Evolutionary conservation across 2,888 invertebrate species (phyloP).

Genomic region (Lottia scabra): DNA sequence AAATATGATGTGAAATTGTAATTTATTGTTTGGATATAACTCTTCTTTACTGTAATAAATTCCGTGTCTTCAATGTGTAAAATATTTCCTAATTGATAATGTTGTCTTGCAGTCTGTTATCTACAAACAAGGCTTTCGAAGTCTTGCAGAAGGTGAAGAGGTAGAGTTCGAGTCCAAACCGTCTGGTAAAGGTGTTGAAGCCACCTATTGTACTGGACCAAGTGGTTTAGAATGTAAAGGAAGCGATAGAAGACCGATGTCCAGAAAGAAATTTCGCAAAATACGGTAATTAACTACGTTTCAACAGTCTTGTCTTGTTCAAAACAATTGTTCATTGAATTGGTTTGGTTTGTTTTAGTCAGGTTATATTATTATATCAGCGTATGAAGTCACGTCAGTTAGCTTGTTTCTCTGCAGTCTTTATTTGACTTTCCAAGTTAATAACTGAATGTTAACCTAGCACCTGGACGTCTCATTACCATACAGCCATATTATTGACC

Average conservation of each 20-base stretch:
- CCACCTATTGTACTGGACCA: constrained; percentile 85
- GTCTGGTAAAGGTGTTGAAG: constrained; percentile 88
- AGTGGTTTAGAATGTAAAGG: constrained; percentile 84
- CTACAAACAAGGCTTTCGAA: constrained; percentile 90
- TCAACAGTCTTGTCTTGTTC: background rate
- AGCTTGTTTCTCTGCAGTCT: background rate
- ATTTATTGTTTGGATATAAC: too few species aligned
- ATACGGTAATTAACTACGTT: constrained; percentile 76
- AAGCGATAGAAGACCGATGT: constrained; percentile 83
- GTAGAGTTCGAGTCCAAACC: constrained; percentile 88
- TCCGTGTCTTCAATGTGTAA: background rate
- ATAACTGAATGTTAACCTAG: background rate
- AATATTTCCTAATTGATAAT: background rate
- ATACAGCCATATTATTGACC: background rate
- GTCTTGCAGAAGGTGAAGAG: constrained; percentile 87
- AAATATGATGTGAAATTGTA: too few species aligned
- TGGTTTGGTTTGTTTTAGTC: too few species aligned
- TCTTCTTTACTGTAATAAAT: too few species aligned
- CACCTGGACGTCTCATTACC: background rate
- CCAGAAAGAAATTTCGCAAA: constrained; percentile 86
- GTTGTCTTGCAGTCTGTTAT: constrained; percentile 82
- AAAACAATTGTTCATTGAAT: too few species aligned
- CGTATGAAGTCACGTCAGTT: too few species aligned
- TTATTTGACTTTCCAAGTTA: background rate
- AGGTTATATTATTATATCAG: too few species aligned